Base-by-base conservation (phyloP, 1,140 invertebrate genomes). In the Pomacea maculata region DNA sequence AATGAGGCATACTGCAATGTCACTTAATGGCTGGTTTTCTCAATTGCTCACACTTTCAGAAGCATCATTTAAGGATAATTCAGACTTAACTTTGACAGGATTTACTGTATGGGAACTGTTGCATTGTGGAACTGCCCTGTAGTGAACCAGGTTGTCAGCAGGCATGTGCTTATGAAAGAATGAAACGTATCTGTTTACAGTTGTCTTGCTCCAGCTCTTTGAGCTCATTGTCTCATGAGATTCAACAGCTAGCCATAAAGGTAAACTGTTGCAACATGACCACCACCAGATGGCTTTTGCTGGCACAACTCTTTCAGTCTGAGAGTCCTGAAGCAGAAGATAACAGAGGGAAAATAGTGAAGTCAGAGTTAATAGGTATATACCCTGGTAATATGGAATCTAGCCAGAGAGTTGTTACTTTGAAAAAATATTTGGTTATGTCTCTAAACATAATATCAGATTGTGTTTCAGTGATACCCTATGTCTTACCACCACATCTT, bases 171-270 rank as follows among this genome's bases (percentile, higher is more conserved):
- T 72, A 52, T 64, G 55, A 29, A 54, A n/a, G 65, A 19, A 45
- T 70, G 14, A 25, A 21, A 14, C 61, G 14, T 45, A 52, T 79
- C 34, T 79, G 77, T 61, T 85, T 85, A 67, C 85, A 87, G 84
- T 80, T 85, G 72, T 87, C 86, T 72, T 78, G 86, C 21, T 86
- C 85, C 64, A 87, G 86, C 75, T 87, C 86, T 65, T 61, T 83
- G 72, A 86, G 86, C 79, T 87, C 86, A 55, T 74, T 87, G 19
- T 84, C 85, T 4, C 83, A 78, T 74, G 85, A 87, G 78, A 83
- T 87, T 25, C 84, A 86, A 29, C 82, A 83, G 25, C 80, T 85
- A 61, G 84, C 82, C 19, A 75, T 78, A 52, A 78, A 87, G 83
- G 85, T 87, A 86, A 85, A 61, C 12, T 25, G 12, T 25, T n/a